Percentiles rank a stretch among this genome's conserved stretches.
Conservation (phyloP, 2,113 vertebrate species). For the Hemibagrus wyckioides region DNA sequence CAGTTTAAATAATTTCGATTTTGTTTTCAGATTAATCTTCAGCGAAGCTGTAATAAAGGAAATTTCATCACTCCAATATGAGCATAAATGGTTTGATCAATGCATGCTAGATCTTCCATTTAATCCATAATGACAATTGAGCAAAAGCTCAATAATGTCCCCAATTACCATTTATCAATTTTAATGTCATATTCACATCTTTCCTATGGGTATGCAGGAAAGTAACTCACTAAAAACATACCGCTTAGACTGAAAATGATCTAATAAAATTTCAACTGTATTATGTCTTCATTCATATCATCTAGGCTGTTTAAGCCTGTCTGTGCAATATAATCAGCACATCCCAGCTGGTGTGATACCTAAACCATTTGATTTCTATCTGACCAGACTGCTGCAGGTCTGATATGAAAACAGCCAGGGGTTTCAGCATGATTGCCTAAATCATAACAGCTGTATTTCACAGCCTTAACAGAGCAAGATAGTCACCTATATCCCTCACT, state of each 20-base stretch:
- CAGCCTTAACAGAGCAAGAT: background rate
- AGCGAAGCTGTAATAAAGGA: background rate
- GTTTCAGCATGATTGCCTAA: background rate
- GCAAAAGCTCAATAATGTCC: slow-evolving; percentile 30
- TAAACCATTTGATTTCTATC: background rate
- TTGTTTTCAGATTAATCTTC: background rate
- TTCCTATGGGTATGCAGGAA: background rate
- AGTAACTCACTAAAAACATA: background rate
- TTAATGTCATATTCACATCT: slow-evolving; percentile 9
- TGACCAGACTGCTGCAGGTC: background rate
- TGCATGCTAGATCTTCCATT: background rate
- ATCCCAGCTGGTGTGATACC: background rate
- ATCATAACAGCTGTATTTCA: background rate
- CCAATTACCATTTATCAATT: slow-evolving; percentile 17
- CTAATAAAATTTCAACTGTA: slow-evolving; percentile 3
- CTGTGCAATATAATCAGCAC: slow-evolving; percentile 9
- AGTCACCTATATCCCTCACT: background rate
- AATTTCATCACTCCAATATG: background rate
- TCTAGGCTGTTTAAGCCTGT: background rate
- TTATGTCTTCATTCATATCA: slow-evolving; percentile 21
- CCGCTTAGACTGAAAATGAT: background rate
- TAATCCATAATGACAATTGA: slow-evolving; percentile 36
- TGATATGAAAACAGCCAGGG: background rate
- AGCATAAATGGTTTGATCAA: slow-evolving; percentile 13
- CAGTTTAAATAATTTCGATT: background rate